Conservation (phyloP, 2,797 vertebrate species). For the Crypturellus tataupa region DNA sequence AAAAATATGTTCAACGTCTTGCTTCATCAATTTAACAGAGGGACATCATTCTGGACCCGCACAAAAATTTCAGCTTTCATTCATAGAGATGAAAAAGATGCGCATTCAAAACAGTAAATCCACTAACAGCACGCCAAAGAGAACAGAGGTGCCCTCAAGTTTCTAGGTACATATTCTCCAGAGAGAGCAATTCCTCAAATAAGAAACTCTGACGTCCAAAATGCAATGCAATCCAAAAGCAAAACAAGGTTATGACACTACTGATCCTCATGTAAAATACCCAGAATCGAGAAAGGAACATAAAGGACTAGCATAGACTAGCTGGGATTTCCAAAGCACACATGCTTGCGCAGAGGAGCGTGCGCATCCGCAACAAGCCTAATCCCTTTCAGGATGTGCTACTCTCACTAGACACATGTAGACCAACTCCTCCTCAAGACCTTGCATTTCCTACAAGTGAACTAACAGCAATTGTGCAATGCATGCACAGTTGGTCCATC, state of each 20-base stretch:
- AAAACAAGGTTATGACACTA: neutral
- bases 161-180: rapidly evolving
- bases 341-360: neutral
- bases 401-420: neutral
- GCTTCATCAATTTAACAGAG: neutral
- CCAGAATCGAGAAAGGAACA: neutral
- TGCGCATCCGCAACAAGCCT: neutral
- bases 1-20: neutral
- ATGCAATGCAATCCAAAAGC: too few relatives aligned
- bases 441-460: neutral
- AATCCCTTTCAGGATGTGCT: neutral
- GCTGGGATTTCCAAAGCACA: neutral
- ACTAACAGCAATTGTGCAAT: neutral
- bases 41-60: neutral
- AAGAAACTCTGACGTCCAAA: neutral
- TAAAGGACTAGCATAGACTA: neutral
- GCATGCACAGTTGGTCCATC: neutral
- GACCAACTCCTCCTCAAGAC: neutral
- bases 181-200: neutral
- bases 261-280: neutral
- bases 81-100: neutral
- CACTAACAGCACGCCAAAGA: neutral
- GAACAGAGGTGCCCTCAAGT: neutral
- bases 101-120: neutral
- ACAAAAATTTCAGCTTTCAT: slow-evolving; percentile 7